Base-by-base conservation (phyloP, 2,113 vertebrate genomes). In the Leiothrix lutea region DNA sequence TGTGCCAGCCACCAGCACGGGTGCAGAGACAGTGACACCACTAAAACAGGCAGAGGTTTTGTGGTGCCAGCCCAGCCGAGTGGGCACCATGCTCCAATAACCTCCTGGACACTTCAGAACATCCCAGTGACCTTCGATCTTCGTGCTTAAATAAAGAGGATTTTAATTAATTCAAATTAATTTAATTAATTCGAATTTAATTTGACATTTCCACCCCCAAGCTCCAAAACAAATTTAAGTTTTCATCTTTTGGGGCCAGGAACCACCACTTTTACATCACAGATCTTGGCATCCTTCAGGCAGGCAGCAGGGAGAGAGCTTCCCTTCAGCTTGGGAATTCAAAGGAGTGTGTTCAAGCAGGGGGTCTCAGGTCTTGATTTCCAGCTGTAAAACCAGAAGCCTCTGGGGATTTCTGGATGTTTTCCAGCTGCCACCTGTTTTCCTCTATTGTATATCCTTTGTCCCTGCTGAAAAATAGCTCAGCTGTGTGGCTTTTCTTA, bases 201-300 rank as follows among this genome's bases (percentile, higher is more conserved):
- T 9, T 62, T 5, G 33, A 72, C 40, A 91, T 13, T 35, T 65
- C 54, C 22, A 14, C 12, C 26, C 26, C 22, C 29, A 24, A 35
- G 40, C 72, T 69, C 67, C 15, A 80, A 92, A 51, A 62, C 12
- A 4, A 8, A 19, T 16, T 26, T 3, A 38, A 29, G 13, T 29
- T 9, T 60, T 64, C n/a, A 24, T 44, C 21, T 61, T 11, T 31
- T 22, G 12, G 16, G 70, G 12, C 5, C 21, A 22, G 71, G 36
- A 50, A 2, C 6, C 17, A 8, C 4, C 0, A 1, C 54, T 85
- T 13, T 14, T 42, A 2, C 35, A 6, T 8, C 3, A 0, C 1
- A 3, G 5, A 33, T 26, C 3, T 29, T 35, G 4, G 50, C 40
- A 75, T 40, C 77, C 90, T 62, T 47, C 22, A 11, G 64, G 11